Evolutionary conservation across 2,797 vertebrate genomes (phyloP).

Genomic region (Sebastes baramenuke): DNA sequence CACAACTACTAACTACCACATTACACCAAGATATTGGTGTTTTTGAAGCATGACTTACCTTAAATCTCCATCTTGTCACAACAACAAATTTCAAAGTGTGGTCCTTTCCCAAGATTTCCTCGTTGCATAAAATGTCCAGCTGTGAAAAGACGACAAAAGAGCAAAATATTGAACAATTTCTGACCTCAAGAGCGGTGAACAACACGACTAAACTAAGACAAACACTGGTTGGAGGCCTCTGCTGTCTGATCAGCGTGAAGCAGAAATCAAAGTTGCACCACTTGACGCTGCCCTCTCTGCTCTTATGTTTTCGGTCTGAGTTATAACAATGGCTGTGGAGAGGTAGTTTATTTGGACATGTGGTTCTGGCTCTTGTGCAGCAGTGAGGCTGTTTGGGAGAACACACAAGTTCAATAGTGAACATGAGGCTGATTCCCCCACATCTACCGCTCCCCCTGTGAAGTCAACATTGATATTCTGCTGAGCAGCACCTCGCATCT

Average conservation of each 20-base stretch:
- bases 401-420: slow-evolving; percentile 21
- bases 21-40: not conserved
- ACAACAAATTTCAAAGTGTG: slow-evolving; percentile 99
- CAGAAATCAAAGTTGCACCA: not conserved
- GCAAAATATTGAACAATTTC: not conserved
- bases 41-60: slow-evolving; percentile 81
- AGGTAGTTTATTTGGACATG: not conserved
- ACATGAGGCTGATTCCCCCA: not conserved
- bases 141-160: slow-evolving; percentile 64
- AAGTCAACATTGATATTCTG: slow-evolving; percentile 61
- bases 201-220: not conserved
- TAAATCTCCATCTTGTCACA: slow-evolving; percentile 99
- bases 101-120: slow-evolving; percentile 99
- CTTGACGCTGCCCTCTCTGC: not conserved
- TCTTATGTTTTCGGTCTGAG: not conserved
- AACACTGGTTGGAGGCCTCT: not conserved
- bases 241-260: not conserved
- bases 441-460: slow-evolving; percentile 21
- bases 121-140: slow-evolving; percentile 99
- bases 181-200: not conserved
- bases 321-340: not conserved
- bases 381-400: not conserved
- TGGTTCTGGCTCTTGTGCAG: not conserved
- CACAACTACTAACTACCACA: not conserved
- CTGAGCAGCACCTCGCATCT: slow-evolving; percentile 35